A percentile compares a stretch with the other conserved stretches of the same genome.
These are phyloP conservation scores for Okapia johnstoni DNA, from an alignment of 2,113 vertebrate genomes.

Conservation along the genomic window DNA sequence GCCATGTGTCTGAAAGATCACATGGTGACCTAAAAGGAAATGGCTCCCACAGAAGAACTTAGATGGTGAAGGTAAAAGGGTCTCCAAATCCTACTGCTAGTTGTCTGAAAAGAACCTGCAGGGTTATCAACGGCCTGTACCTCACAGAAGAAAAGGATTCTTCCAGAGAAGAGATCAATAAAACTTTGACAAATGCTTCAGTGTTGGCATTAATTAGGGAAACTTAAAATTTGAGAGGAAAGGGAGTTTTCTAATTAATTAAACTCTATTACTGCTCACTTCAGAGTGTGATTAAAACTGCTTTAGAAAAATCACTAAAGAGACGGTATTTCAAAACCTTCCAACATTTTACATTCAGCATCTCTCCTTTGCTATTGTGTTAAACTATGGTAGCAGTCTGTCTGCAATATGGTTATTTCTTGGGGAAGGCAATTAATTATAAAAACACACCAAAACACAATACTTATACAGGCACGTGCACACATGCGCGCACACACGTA, in stretches of 20 bases:
- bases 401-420: background rate
- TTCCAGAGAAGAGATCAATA: background rate
- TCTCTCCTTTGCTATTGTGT: background rate
- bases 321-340: background rate
- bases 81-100: background rate
- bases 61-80: background rate
- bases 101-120: background rate
- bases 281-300: background rate
- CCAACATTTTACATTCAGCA: background rate
- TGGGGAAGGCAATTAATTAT: conserved; percentile 21
- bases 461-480: background rate
- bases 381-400: background rate
- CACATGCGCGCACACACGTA: background rate
- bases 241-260: background rate
- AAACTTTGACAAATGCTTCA: background rate
- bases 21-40: background rate
- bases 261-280: background rate
- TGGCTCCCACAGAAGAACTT: background rate
- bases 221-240: background rate
- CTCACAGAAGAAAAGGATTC: background rate
- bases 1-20: background rate
- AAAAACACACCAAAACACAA: conserved; percentile 13
- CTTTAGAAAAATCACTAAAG: background rate
- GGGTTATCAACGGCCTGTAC: background rate
- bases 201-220: background rate